A percentile compares a stretch with the other conserved stretches of the same genome.
phyloP scores from a whole-genome alignment of 2,888 invertebrate species.

The Dusona sp. region DNA sequence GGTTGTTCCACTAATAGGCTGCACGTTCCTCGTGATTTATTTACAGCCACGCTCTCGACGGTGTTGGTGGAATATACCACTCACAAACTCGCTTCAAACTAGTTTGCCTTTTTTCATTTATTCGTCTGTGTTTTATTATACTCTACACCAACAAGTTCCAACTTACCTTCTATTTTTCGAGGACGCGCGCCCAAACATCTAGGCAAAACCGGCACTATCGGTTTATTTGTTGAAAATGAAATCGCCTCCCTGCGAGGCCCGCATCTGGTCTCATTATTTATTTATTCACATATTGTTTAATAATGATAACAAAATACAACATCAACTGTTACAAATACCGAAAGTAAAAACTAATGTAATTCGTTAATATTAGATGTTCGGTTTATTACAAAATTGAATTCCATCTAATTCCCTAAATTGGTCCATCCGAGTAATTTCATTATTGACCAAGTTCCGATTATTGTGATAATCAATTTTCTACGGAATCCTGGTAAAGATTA shows the following conservation, averaged over 20 bases:
- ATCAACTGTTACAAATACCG: not conserved
- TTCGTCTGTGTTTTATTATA: conserved; percentile 35
- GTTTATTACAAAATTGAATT: not conserved
- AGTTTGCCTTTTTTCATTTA: conserved; percentile 57
- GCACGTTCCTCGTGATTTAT: conserved; percentile 74
- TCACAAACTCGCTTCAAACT: conserved; percentile 69
- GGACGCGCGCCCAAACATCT: not conserved
- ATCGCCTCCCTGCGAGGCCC: conserved; percentile 29
- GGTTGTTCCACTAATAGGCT: conserved; percentile 76
- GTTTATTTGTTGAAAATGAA: conserved; percentile 48
- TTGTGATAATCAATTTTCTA: not conserved
- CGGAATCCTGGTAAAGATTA: not conserved
- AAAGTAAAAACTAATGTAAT: not conserved
- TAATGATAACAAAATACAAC: not conserved
- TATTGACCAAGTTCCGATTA: not conserved
- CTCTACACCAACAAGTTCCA: conserved; percentile 32
- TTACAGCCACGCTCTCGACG: conserved; percentile 65
- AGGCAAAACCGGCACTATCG: not conserved
- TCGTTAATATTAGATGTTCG: not conserved
- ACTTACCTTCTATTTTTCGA: conserved; percentile 34
- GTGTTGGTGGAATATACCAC: conserved; percentile 70
- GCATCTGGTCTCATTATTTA: conserved; percentile 16
- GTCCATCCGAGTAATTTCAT: not conserved
- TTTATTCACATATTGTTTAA: not conserved
- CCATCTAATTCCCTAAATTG: not conserved